A percentile compares a stretch with the other conserved stretches of the same genome.
These are phyloP conservation scores for Psilopogon haemacephalus DNA, from an alignment of 2,113 vertebrate species.

Conservation along the genomic window DNA sequence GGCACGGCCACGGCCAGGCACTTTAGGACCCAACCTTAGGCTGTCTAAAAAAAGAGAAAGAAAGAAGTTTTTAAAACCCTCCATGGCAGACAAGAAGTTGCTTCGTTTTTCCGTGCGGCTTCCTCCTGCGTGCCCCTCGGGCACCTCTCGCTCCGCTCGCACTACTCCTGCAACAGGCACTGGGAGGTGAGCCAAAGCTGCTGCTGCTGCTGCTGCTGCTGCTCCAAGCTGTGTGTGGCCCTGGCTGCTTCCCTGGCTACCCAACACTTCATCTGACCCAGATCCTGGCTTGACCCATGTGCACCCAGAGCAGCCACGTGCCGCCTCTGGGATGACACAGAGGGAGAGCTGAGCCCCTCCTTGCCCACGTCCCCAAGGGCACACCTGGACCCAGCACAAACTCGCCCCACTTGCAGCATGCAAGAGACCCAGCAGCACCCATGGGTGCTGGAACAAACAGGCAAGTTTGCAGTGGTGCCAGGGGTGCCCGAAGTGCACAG, in stretches of 20 bases:
- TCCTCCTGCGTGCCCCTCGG: background rate
- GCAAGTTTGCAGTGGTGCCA: background rate
- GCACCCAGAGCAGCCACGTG: background rate
- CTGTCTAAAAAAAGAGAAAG: constrained; percentile 74
- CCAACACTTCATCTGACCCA: background rate
- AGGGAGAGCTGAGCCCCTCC: background rate
- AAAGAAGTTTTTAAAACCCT: constrained; percentile 68
- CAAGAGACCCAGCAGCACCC: background rate
- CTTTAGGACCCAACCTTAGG: constrained; percentile 65
- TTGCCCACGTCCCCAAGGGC: fast-evolving
- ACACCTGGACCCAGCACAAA: background rate
- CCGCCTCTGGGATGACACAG: background rate
- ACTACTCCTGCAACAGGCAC: background rate
- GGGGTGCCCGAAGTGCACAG: background rate
- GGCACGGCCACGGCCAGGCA: constrained; percentile 39
- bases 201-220: background rate
- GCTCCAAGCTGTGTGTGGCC: background rate
- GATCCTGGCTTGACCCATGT: background rate
- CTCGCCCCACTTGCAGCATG: background rate
- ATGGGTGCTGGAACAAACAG: background rate
- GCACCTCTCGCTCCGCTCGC: background rate
- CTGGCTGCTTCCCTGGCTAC: constrained; percentile 23
- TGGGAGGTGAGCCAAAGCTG: background rate
- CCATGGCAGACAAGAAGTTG: background rate
- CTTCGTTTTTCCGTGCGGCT: background rate